Conservation (phyloP, 2,888 invertebrate species). For the Nemotelus pantherinus region DNA sequence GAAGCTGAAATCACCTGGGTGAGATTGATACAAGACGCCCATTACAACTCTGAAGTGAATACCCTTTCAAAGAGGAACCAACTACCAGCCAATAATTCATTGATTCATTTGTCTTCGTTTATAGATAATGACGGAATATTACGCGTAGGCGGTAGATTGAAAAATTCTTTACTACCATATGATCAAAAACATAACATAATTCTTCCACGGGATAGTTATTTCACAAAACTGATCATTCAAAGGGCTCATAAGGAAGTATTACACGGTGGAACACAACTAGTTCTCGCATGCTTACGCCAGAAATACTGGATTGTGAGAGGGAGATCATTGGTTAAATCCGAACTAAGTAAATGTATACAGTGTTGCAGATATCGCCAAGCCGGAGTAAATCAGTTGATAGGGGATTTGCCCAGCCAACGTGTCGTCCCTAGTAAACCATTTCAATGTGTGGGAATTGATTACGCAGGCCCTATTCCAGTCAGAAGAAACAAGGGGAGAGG, state of each 20-base stretch:
- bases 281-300: too few species aligned
- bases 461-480: background rate
- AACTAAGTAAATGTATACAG: too few species aligned
- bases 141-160: background rate
- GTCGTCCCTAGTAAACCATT: background rate
- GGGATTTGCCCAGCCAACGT: background rate
- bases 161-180: background rate
- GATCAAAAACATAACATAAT: background rate
- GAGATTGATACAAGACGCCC: background rate
- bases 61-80: background rate
- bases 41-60: background rate
- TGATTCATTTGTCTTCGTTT: too few species aligned
- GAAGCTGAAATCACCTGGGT: background rate
- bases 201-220: background rate
- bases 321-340: too few species aligned
- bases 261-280: too few species aligned
- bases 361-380: too few species aligned
- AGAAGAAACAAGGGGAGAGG: constrained; percentile 1
- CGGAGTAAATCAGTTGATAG: too few species aligned
- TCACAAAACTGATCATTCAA: background rate
- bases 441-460: constrained; percentile 15
- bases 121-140: too few species aligned
- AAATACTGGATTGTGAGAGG: too few species aligned
- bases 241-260: background rate
- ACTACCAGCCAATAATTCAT: too few species aligned